Base-by-base conservation (phyloP, 53 echinoderm and acorn worm genomes). In the Echinometra lucunter region DNA sequence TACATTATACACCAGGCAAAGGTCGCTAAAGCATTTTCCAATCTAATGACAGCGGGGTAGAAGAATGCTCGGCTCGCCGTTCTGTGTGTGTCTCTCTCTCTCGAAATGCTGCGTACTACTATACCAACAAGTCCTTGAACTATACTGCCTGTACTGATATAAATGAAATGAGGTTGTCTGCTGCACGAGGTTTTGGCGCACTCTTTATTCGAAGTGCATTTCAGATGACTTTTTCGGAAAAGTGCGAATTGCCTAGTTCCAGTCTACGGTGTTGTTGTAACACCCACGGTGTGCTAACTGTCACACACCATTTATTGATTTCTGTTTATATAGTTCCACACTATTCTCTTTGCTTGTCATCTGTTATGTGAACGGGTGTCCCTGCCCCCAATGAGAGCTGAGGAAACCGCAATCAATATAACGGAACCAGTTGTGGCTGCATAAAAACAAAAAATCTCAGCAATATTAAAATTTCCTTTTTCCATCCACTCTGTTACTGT, bases 231-330 rank as follows among this genome's bases (percentile, higher is more conserved):
- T 78, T 78, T 78, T 78, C 5, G 19, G 40, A 78, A 78, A 78
- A 78, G 42, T 78, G 78, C 78, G 40, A 78, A 78, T 78, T 42
- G 78, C 78, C 42, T 78, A 1, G 78, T 42, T 40, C 78, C 42
- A 42, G 2, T 78, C 38, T 30, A 78, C 7, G 78, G 38, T 78
- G 78, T 78, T 78, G 42, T 78, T 78, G 21, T 42, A 78, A 78
- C 78, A 78, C 78, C 78, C 21, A 78, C 42, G 40, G 28, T 35
- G 37, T 78, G 78, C 40, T 38, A 40, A 78, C 78, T 78, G 78
- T 78, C 78, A 78, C 78, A 78, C 78, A 78, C 38, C 19, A 69
- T 18, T 38, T 78, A 78, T 78, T 78, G 78, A 78, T 78, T 78
- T 78, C 19, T 78, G 78, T 78, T 78, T 78, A 78, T 42, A 23